phyloP scores from a whole-genome alignment of 2,797 vertebrate genomes.

The Thripadectes ignobilis region DNA sequence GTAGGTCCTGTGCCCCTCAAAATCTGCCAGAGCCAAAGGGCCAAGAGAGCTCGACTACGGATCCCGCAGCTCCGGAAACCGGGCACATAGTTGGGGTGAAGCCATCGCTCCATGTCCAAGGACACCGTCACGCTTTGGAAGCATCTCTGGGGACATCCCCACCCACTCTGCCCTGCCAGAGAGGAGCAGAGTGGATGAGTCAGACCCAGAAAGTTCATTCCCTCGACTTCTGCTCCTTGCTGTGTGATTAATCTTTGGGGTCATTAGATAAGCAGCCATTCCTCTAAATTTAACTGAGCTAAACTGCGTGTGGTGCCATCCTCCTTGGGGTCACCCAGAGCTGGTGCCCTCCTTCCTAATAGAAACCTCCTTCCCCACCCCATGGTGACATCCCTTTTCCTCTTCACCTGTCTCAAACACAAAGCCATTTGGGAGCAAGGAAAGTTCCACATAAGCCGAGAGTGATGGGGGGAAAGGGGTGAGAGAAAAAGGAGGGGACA shows the following conservation, averaged over 20 bases:
- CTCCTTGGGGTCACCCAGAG: not conserved
- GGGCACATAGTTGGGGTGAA: not conserved
- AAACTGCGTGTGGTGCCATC: not conserved
- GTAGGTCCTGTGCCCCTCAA: not conserved
- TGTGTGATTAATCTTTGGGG: not conserved
- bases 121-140: not conserved
- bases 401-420: not conserved
- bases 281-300: not conserved
- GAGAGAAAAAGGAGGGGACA: not conserved
- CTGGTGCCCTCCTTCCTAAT: not conserved
- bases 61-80: rapidly evolving
- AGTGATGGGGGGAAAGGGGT: not conserved
- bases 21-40: not conserved
- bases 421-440: not conserved
- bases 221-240: not conserved
- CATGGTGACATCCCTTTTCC: not conserved
- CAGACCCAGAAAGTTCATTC: slow-evolving; percentile 39
- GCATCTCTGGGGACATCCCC: slow-evolving; percentile 43
- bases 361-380: not conserved
- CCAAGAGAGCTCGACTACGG: rapidly evolving
- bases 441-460: rapidly evolving
- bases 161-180: slow-evolving; percentile 14
- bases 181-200: slow-evolving; percentile 37
- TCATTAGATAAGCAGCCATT: slow-evolving; percentile 7
- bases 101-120: not conserved